phyloP scores from a whole-genome alignment of 2,888 invertebrate species.

The Bibio marci region DNA sequence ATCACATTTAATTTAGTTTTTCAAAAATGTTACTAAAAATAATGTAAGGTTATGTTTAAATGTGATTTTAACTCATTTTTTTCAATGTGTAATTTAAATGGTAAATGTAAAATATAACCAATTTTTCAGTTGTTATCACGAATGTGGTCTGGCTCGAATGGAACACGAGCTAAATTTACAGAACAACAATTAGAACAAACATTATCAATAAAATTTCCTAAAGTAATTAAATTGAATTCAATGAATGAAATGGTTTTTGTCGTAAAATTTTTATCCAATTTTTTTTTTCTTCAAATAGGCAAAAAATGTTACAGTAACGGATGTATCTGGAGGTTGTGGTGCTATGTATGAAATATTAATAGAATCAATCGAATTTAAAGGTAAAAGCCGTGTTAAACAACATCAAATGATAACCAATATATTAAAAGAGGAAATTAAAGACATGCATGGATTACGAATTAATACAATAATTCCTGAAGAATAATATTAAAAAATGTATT shows the following conservation, averaged over 20 bases:
- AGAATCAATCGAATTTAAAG: conserved; percentile 50
- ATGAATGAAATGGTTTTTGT: no score
- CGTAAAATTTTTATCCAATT: no score
- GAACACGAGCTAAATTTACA: conserved; percentile 6
- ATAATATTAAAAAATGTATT: no score
- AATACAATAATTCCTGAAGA: conserved; percentile 47
- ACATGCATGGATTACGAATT: conserved; percentile 71
- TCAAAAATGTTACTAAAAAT: no score
- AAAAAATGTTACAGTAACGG: conserved; percentile 39
- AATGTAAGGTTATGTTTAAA: no score
- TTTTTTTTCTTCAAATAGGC: conserved; percentile 7
- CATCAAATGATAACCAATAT: conserved; percentile 55
- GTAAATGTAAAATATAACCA: no score
- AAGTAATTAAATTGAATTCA: conserved; percentile 8
- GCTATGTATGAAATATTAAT: conserved; percentile 62
- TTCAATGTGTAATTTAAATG: no score
- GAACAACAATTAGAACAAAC: conserved; percentile 8
- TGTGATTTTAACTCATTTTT: no score
- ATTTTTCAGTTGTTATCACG: conserved; percentile 8
- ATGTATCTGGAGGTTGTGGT: conserved; percentile 66
- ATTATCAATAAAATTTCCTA: conserved; percentile 8
- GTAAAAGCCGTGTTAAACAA: conserved; percentile 52
- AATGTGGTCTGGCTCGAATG: conserved; percentile 10
- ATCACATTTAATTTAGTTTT: no score
- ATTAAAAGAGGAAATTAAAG: conserved; percentile 58